A percentile compares a stretch with the other conserved stretches of the same genome.
These are phyloP conservation scores for Hoplostethus atlanticus DNA, from an alignment of 2,797 vertebrate genomes.

Conservation along the genomic window DNA sequence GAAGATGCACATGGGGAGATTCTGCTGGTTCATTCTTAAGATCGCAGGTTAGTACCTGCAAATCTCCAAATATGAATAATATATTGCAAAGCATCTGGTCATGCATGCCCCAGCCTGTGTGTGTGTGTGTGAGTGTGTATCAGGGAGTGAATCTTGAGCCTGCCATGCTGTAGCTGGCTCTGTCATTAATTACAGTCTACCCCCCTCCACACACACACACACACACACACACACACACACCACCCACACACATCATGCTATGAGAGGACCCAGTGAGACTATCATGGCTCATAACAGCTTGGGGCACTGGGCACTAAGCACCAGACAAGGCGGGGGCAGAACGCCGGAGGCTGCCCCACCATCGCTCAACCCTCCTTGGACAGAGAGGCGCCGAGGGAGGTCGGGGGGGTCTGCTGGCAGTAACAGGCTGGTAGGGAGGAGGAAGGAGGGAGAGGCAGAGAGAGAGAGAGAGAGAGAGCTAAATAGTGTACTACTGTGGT, in stretches of 20 bases:
- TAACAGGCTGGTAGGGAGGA: conserved; percentile 2
- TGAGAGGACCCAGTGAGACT: conserved; percentile 44
- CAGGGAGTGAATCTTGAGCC: conserved; percentile 48
- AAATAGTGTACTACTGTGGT: conserved; percentile 58
- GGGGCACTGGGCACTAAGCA: conserved; percentile 47
- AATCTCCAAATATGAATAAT: conserved; percentile 56
- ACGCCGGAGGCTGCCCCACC: conserved; percentile 34
- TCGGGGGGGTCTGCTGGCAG: conserved; percentile 9
- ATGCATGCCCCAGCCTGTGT: conserved; percentile 23
- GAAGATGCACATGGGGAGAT: conserved; percentile 48
- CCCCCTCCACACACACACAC: not conserved
- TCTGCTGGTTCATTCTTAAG: conserved; percentile 38
- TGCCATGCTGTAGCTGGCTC: conserved; percentile 51
- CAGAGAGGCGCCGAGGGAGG: conserved; percentile 36
- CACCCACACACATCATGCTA: conserved; percentile 10
- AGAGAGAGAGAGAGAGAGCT: conserved; percentile 28
- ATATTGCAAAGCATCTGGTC: conserved; percentile 50
- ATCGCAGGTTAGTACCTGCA: conserved; percentile 5
- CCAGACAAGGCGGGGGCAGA: conserved; percentile 16
- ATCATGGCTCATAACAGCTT: conserved; percentile 64
- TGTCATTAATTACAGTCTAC: conserved; percentile 66
- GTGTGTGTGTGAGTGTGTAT: conserved; percentile 18
- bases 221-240: conserved; percentile 12
- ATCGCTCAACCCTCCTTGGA: conserved; percentile 60
- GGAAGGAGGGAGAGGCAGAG: not conserved